Evolutionary conservation across 2,797 vertebrate genomes (phyloP), one percentile per base, ranked within the genome.

Genomic region (Petrocephalus sullivani): DNA sequence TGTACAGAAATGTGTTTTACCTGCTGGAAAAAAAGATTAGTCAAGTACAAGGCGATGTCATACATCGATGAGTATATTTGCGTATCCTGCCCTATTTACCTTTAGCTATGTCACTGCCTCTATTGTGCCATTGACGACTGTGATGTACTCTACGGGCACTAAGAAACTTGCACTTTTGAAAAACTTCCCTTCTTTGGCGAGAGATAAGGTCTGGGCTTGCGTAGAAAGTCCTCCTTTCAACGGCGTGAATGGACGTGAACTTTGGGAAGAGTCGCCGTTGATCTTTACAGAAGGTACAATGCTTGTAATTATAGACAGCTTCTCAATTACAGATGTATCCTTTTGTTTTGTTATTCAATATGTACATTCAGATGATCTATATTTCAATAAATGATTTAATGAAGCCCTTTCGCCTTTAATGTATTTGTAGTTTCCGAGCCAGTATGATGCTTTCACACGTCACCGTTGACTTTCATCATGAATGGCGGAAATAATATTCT

Each of bases 361-460:
- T 98, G 97, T 97, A 97, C 96, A 98, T 98, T 96, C 96, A 98
- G 97, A 98, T 96, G 96, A 97, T 96, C 95, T 98, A 97, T 98
- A 98, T 98, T 98, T 97, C 97, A 99, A 98, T 96, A 97, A 98
- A 98, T 98, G 96, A 95, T 97, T 97, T 96, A 96, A 95, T 97
- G 96, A 94, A 91, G 92, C 94, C 85, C 89, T 91, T n/a, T 57
- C 89, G 71, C 71, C 33, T 78, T 78, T 78, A 78, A 78, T 49
- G 2, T 46, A 46, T 46, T n/a, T 16, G 46, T 4, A 81, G 7
- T 10, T 81, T 81, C 46, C 3, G 7, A n/a, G 19, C 19, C 19
- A 49, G 41, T 46, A 49, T 49, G 41, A 1, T 4, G 41, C 7
- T n/a, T 81, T 81, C 19, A 4, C 41, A n/a, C 37, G 46, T 81